Conservation (phyloP, 2,113 vertebrate genomes). For the Bettongia penicillata region DNA sequence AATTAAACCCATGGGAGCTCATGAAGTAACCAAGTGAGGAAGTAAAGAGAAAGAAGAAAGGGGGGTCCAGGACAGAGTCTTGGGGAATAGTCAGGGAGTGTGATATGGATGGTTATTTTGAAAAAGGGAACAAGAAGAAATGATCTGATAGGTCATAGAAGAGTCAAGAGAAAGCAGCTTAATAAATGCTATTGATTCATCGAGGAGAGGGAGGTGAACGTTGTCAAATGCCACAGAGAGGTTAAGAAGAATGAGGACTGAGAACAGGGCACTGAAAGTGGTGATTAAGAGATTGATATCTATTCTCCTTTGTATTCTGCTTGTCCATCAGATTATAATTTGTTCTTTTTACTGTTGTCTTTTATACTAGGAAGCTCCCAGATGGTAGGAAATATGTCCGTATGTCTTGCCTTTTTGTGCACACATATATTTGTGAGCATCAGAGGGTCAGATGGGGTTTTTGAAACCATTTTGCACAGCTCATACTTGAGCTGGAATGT, state of each 20-base stretch:
- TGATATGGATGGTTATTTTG: not conserved
- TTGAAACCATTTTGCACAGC: not conserved
- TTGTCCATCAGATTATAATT: not conserved
- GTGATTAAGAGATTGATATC: not conserved
- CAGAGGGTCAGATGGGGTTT: not conserved
- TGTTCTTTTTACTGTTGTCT: not conserved
- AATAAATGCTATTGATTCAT: not conserved
- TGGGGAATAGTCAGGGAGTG: not conserved
- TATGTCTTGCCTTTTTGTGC: not conserved
- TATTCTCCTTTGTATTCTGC: not conserved
- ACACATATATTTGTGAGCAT: not conserved
- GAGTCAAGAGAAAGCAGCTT: not conserved
- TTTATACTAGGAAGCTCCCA: not conserved
- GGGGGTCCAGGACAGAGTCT: not conserved
- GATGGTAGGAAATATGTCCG: not conserved
- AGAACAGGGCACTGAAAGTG: not conserved
- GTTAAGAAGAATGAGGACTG: not conserved
- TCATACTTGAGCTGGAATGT: not conserved
- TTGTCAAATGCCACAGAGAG: not conserved
- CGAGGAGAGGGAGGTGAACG: not conserved
- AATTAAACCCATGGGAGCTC: not conserved
- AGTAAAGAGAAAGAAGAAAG: not conserved
- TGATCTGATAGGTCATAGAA: not conserved
- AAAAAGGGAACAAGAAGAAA: not conserved
- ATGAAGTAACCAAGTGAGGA: not conserved